These are phyloP conservation scores for Andrena fulva DNA, from an alignment of 2,888 invertebrate genomes.

Conservation along the genomic window DNA sequence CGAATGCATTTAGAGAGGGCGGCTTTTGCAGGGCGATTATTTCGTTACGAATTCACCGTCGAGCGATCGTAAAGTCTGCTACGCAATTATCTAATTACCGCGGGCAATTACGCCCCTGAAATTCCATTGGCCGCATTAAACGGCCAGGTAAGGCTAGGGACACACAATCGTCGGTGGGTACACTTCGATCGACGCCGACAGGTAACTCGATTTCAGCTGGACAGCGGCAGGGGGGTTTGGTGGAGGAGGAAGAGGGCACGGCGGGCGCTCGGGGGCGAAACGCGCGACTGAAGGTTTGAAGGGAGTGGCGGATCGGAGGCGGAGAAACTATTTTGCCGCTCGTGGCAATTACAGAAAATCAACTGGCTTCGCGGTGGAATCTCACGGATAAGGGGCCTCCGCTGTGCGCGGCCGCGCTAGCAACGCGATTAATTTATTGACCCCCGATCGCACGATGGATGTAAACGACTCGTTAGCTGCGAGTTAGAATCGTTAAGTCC, in stretches of 20 bases:
- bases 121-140: constrained; percentile 74
- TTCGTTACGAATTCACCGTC: constrained; percentile 70
- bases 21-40: constrained; percentile 61
- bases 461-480: constrained; percentile 41
- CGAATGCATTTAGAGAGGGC: constrained; percentile 45
- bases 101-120: constrained; percentile 72
- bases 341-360: constrained; percentile 60
- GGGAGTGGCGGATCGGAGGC: neutral
- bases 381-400: constrained; percentile 18
- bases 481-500: constrained; percentile 38
- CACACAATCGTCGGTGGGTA: constrained; percentile 56
- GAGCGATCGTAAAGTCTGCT: constrained; percentile 65
- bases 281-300: neutral
- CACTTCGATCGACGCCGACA: constrained; percentile 66
- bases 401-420: constrained; percentile 22
- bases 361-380: constrained; percentile 19
- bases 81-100: constrained; percentile 76
- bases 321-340: constrained; percentile 61
- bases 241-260: neutral
- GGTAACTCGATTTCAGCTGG: constrained; percentile 72
- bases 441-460: constrained; percentile 60
- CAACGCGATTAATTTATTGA: constrained; percentile 64
- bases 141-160: constrained; percentile 62
- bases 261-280: constrained; percentile 20
- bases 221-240: constrained; percentile 5